phyloP scores from a whole-genome alignment of 2,888 invertebrate species.

The Noctuana brunneofusca region DNA sequence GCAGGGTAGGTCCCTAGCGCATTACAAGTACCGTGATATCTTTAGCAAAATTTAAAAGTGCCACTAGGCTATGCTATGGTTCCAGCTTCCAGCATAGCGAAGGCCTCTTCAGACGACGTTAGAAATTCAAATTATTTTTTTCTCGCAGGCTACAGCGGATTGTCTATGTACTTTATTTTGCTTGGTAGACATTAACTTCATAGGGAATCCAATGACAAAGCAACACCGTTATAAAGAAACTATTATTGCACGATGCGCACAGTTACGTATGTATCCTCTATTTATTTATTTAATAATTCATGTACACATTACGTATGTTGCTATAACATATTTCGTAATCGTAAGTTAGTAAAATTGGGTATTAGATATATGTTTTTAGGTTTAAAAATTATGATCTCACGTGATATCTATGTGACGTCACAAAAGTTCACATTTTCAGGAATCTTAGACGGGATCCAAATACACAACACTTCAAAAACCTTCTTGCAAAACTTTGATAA shows the following conservation, averaged over 20 bases:
- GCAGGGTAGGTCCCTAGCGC: too few relatives aligned
- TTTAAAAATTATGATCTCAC: too few relatives aligned
- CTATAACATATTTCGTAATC: background rate
- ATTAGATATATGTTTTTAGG: too few relatives aligned
- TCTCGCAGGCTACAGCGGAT: constrained; percentile 75
- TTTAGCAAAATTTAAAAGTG: too few relatives aligned
- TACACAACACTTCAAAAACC: constrained; percentile 82
- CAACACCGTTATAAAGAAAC: constrained; percentile 86
- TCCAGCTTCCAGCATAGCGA: too few relatives aligned
- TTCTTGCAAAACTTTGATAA: constrained; percentile 86
- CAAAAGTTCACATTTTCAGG: constrained; percentile 62
- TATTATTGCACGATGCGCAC: constrained; percentile 84
- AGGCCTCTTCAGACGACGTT: too few relatives aligned
- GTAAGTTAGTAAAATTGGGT: background rate
- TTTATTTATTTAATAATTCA: too few relatives aligned
- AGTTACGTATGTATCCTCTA: constrained; percentile 75
- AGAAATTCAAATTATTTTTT: background rate
- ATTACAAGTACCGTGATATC: too few relatives aligned
- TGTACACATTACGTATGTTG: too few relatives aligned
- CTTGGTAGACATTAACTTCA: constrained; percentile 82
- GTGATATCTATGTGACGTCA: too few relatives aligned
- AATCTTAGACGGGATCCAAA: constrained; percentile 82
- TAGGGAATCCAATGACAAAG: constrained; percentile 85
- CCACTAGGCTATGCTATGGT: too few relatives aligned
- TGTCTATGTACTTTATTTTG: constrained; percentile 79